A percentile compares a stretch with the other conserved stretches of the same genome.
These are phyloP conservation scores for Botia almorhae DNA, from an alignment of 2,797 vertebrate species.

Conservation along the genomic window DNA sequence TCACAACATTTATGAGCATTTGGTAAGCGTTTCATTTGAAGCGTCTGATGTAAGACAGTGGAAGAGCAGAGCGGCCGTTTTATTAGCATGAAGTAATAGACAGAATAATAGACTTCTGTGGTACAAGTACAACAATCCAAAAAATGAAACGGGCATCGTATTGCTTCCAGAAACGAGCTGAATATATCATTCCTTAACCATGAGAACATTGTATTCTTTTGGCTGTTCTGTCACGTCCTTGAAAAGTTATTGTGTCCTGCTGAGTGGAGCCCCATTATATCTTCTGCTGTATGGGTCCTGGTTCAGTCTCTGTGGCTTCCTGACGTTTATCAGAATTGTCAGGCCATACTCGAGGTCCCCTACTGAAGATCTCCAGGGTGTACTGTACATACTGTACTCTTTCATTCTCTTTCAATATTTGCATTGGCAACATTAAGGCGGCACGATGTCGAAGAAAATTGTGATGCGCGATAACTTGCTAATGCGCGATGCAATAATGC, in stretches of 20 bases:
- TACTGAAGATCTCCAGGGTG: not conserved
- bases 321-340: not conserved
- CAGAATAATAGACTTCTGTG: not conserved
- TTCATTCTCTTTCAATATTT: not conserved
- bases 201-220: constrained; percentile 30
- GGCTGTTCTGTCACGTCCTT: constrained; percentile 1
- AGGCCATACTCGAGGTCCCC: not conserved
- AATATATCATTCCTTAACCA: not conserved
- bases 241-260: constrained; percentile 30
- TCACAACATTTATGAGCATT: constrained; percentile 35
- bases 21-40: constrained; percentile 26
- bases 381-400: not conserved
- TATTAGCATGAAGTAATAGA: constrained; percentile 7
- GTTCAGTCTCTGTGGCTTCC: not conserved
- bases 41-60: constrained; percentile 13
- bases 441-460: no score
- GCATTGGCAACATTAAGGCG: no score
- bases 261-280: constrained; percentile 22
- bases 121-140: constrained; percentile 56
- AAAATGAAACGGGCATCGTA: constrained; percentile 47
- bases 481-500: no score
- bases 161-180: not conserved
- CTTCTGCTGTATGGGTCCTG: not conserved
- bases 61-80: constrained; percentile 3
- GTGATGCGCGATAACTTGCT: no score